Evolutionary conservation across 1,140 invertebrate species (phyloP).

Genomic region (Lamellibrachia luymesi): DNA sequence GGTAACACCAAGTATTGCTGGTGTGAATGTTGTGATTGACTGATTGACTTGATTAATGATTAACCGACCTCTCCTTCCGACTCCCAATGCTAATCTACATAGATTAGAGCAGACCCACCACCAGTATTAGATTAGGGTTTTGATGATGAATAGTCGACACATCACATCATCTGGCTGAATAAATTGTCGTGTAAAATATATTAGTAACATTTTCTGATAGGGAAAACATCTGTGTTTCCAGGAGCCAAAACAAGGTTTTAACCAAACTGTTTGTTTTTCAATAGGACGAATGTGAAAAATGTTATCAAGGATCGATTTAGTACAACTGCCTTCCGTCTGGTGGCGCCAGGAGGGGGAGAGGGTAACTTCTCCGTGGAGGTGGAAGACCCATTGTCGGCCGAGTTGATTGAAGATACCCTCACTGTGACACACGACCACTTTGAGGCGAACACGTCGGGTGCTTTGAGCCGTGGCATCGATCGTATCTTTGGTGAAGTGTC

Average conservation of each 20-base stretch:
- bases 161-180: neutral
- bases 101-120: neutral
- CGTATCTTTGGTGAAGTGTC: conserved; percentile 46
- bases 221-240: neutral
- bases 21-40: neutral
- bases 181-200: neutral
- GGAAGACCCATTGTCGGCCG: conserved; percentile 37
- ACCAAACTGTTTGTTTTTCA: neutral
- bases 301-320: conserved; percentile 38
- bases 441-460: conserved; percentile 28
- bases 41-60: neutral
- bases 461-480: conserved; percentile 41
- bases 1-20: neutral
- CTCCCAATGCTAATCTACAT: neutral
- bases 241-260: neutral
- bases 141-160: neutral
- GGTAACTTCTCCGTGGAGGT: conserved; percentile 33
- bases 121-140: neutral
- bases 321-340: conserved; percentile 40
- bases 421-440: conserved; percentile 43
- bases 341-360: neutral
- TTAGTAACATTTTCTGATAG: neutral
- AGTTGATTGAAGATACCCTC: conserved; percentile 41
- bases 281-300: conserved; percentile 45
- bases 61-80: neutral